Conservation (phyloP, 2,113 vertebrate species). For the Thamnophis sirtalis region DNA sequence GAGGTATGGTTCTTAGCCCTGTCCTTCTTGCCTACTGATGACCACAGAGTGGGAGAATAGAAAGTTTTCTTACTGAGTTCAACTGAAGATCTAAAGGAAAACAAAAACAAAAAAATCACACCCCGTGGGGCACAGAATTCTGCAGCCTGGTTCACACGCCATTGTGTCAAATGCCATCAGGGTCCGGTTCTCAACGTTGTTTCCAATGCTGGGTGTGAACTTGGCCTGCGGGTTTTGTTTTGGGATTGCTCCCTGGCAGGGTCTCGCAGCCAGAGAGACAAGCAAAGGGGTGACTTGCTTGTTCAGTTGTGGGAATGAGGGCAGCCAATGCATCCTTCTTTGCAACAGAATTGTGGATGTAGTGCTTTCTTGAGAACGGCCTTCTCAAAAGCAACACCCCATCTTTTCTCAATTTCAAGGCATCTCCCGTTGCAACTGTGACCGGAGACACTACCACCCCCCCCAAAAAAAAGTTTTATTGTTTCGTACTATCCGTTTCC, state of each 20-base stretch:
- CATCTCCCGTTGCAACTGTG: not conserved
- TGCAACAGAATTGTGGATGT: not conserved
- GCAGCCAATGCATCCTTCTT: not conserved
- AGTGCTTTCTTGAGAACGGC: not conserved
- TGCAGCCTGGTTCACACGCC: not conserved
- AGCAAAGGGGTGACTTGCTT: not conserved
- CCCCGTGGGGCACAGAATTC: not conserved
- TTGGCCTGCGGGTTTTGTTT: not conserved
- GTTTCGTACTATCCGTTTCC: not conserved
- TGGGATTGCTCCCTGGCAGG: not conserved
- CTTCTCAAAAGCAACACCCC: not conserved
- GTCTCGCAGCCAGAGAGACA: not conserved
- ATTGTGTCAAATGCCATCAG: not conserved
- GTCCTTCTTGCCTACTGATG: not conserved
- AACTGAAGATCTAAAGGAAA: not conserved
- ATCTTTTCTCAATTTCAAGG: not conserved
- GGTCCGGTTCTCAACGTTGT: not conserved
- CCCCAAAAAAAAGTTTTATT: not conserved
- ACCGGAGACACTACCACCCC: not conserved
- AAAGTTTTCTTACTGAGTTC: not conserved
- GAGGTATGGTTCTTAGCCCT: slow-evolving; percentile 56
- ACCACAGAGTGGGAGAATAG: not conserved
- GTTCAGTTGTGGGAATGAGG: not conserved
- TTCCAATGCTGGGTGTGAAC: not conserved
- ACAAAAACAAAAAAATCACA: not conserved